Base-by-base conservation (phyloP, 1,140 invertebrate species). In the Venustaconcha ellipsiformis region DNA sequence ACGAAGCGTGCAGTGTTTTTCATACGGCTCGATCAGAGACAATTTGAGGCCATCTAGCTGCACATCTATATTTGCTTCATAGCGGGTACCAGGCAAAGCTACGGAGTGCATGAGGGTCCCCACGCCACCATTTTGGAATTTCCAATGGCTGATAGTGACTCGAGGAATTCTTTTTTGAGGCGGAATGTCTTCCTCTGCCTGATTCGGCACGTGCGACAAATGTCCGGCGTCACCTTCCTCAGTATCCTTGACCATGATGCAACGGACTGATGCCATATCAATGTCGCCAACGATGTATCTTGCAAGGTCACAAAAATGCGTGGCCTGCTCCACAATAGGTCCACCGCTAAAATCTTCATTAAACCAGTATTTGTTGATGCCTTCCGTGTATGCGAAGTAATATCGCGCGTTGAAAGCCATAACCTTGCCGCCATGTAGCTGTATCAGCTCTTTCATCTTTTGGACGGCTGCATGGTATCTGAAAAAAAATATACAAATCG, bases 41-140 rank as follows among this genome's bases (percentile, higher is more conserved):
- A 79, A 68, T 57, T 76, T 59, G 48, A 79, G 58, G 12, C 78
- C 73, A 56, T 79, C 78, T 12, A 79, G 60, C 64, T 79, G 78
- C 20, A 79, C 78, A 23, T 79, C 78, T 37, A 79, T 70, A 56
- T 68, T 79, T n/a, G 78, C 73, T 48, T 79, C 73, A 65, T 79
- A 79, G 26, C 78, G 68, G 57, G 57, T 69, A 60, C 78, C 78
- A 1, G 78, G 78, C 26, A 79, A 64, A 5, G 78, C 74, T 56
- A 79, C 66, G 20, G 78, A 79, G 62, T 79, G 78, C 78, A 79
- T 79, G 2, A 79, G 56, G 8, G 78, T 79, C 11, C 78, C 78
- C 12, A 79, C 55, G 56, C 70, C 78, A 6, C 73, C 74, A 57
- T 76, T 62, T 55, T 58, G 18, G 18, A 79, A 79, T 70, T 62